Base-by-base conservation (phyloP, 2,888 invertebrate genomes). In the Lathronympha strigana region DNA sequence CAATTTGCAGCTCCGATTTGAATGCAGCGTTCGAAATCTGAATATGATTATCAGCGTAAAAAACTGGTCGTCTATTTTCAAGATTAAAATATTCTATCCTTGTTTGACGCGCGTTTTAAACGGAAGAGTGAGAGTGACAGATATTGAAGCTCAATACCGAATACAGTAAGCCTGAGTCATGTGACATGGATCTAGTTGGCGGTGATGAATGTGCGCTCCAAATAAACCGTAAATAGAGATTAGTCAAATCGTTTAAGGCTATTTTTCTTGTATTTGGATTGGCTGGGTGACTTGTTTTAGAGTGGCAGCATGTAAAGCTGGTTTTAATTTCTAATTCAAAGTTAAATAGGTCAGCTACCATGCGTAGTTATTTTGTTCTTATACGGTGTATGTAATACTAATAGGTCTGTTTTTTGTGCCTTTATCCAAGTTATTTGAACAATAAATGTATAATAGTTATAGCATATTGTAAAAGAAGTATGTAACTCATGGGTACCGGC, bases 1-100 rank as follows among this genome's bases (percentile, higher is more conserved):
- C 69, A 73, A 75, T 76, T 76, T 73, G 70, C 71, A 67, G 61
- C 50, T 55, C 54, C 66, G 60, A 63, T 60, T 63, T 47, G 40
- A 71, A 73, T 68, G 40, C 38, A 49, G 45, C 51, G 25, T 40
- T 47, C 55, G 21, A 63, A 11, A 45, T 58, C 8, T 19, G 43
- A 45, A 33, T 40, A 40, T 53, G 19, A 64, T 45, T 64, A 21
- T 8, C 8, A 11, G 50, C 15, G 11, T 58, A 45, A 43, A 63
- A 63, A 43, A 28, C 38, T 49, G 36, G 28, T 4, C 6, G 40
- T 28, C 40, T 40, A 55, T 55, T 55, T 55, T 25, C 15, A 55
- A 55, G 25, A 11, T 55, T 25, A 6, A 15, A 40, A 38, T 25
- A 13, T 19, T 36, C 36, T 40, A n/a, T 57, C 43, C 9, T 19